Percentiles rank a stretch among this genome's conserved stretches.
These are phyloP conservation scores for Neuroterus valhalla DNA, from an alignment of 1,140 invertebrate genomes.

Conservation along the genomic window DNA sequence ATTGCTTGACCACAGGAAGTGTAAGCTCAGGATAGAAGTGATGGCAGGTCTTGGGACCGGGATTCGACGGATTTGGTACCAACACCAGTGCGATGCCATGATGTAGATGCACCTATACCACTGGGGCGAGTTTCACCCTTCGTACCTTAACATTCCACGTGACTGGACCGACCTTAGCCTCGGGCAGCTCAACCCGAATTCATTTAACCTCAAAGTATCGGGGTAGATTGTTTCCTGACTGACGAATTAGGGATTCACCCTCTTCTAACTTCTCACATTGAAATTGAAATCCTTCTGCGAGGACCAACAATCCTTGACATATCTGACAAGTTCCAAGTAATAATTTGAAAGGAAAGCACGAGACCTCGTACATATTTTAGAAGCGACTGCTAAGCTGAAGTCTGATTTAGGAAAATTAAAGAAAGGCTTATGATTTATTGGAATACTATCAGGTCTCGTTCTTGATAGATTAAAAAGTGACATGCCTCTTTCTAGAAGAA, in stretches of 20 bases:
- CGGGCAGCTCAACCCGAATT: slow-evolving; percentile 17
- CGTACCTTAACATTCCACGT: slow-evolving; percentile 1
- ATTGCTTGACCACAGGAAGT: slow-evolving; percentile 25
- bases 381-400: no score
- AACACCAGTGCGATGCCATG: not conserved
- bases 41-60: slow-evolving; percentile 15
- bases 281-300: slow-evolving; percentile 9
- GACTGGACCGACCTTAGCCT: slow-evolving; percentile 12
- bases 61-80: not conserved
- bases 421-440: no score
- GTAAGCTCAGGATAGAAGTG: slow-evolving; percentile 25
- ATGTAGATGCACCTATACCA: not conserved
- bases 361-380: not conserved
- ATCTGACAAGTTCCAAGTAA: slow-evolving; percentile 1
- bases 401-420: no score
- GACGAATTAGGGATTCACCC: slow-evolving; percentile 27
- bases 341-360: not conserved
- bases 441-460: no score
- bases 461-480: no score
- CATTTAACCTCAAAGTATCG: slow-evolving; percentile 25
- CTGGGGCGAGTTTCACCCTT: slow-evolving; percentile 9
- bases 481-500: no score
- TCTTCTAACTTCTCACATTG: not conserved
- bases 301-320: not conserved
- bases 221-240: slow-evolving; percentile 26